A percentile compares a stretch with the other conserved stretches of the same genome.
These are phyloP conservation scores for Trididemnum miniatum DNA, from an alignment of 23 tunicate species.

Conservation along the genomic window DNA sequence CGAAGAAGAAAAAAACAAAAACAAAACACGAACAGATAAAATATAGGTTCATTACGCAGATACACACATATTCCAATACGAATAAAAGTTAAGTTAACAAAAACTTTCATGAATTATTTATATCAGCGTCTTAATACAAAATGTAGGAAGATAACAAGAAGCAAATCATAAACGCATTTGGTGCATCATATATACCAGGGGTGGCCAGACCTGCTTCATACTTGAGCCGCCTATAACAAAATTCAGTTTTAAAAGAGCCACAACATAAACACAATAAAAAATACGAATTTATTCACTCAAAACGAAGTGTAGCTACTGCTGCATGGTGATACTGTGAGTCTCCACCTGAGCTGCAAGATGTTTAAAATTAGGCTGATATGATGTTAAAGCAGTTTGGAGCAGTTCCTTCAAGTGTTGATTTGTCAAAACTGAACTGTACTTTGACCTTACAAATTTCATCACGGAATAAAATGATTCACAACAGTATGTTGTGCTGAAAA, in stretches of 20 bases:
- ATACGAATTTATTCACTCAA: conserved; percentile 17
- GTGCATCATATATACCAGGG: too few relatives aligned
- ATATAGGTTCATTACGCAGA: too few relatives aligned
- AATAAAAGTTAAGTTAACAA: too few relatives aligned
- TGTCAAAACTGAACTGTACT: conserved; percentile 33
- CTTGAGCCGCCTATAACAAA: conserved; percentile 54
- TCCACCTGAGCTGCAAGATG: conserved; percentile 47
- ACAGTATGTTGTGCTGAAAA: conserved; percentile 60
- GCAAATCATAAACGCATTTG: too few relatives aligned
- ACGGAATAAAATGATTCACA: conserved; percentile 59
- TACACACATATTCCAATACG: too few relatives aligned
- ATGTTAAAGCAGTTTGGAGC: conserved; percentile 43
- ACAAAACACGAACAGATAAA: too few relatives aligned
- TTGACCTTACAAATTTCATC: conserved; percentile 50
- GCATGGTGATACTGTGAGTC: conserved; percentile 31
- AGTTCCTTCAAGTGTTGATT: conserved; percentile 53
- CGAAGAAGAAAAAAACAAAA: too few relatives aligned
- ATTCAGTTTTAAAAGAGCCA: conserved; percentile 28
- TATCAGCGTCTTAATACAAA: too few relatives aligned
- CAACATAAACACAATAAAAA: conserved; percentile 26
- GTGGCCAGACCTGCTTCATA: too few relatives aligned
- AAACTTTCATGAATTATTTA: too few relatives aligned
- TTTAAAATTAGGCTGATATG: conserved; percentile 49
- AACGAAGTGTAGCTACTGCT: conserved; percentile 15
- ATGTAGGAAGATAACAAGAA: too few relatives aligned